Conservation (phyloP, 2,797 vertebrate genomes). For the Muraenolepis orangiensis region DNA sequence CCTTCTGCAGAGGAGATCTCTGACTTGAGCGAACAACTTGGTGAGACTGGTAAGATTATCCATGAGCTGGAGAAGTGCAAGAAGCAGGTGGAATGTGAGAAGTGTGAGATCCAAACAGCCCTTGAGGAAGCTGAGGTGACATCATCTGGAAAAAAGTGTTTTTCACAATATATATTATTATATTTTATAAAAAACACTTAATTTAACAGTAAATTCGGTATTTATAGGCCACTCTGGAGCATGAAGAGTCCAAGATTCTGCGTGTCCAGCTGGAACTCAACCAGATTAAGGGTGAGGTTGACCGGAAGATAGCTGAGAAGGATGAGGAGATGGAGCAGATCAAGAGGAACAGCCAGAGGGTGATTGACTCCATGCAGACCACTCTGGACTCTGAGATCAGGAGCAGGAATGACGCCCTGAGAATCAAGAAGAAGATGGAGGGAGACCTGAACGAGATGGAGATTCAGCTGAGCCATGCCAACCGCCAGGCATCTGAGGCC, state of each 20-base stretch:
- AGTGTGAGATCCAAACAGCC: constrained; percentile 63
- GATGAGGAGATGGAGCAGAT: constrained; percentile 81
- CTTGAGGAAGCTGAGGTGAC: constrained; percentile 1
- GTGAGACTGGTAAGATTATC: constrained; percentile 71
- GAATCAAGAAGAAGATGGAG: constrained; percentile 74
- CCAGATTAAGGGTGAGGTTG: constrained; percentile 77
- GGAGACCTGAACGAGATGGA: constrained; percentile 79
- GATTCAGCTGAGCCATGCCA: constrained; percentile 78
- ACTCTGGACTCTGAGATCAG: constrained; percentile 72
- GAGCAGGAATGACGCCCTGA: constrained; percentile 1
- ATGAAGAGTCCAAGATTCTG: constrained; percentile 79
- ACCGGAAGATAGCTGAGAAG: constrained; percentile 77
- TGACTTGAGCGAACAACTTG: constrained; percentile 77
- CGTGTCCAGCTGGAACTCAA: constrained; percentile 77
- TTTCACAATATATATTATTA: background rate
- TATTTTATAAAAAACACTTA: background rate
- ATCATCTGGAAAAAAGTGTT: background rate
- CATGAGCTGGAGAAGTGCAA: constrained; percentile 78
- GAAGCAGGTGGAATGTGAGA: constrained; percentile 76
- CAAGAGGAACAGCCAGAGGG: constrained; percentile 76
- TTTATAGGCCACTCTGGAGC: constrained; percentile 73
- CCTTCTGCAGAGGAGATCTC: constrained; percentile 71
- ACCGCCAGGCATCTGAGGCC: constrained; percentile 72
- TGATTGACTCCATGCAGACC: constrained; percentile 73
- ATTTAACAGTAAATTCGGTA: constrained; percentile 12